A percentile compares a stretch with the other conserved stretches of the same genome.
phyloP scores from a whole-genome alignment of 1,140 invertebrate species.

The Branchinecta lynchi region DNA sequence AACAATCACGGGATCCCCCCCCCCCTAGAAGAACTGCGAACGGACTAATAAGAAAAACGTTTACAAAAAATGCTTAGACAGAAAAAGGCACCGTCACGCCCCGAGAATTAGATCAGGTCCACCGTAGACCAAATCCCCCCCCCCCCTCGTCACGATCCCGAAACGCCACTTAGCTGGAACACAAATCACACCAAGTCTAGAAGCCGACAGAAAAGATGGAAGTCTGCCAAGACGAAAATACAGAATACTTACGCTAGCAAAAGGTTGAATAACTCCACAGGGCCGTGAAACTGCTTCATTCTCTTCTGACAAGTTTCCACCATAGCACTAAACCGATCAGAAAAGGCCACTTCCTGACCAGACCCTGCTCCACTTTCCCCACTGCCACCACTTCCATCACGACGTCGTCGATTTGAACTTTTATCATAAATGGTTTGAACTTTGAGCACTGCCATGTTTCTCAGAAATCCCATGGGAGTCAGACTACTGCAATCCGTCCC shows the following conservation, averaged over 20 bases:
- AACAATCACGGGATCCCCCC: too few species aligned
- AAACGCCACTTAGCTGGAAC: too few species aligned
- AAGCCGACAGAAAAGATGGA: too few species aligned
- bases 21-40: too few species aligned
- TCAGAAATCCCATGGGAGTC: constrained; percentile 6
- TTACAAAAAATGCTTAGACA: too few species aligned
- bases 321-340: neutral
- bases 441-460: neutral
- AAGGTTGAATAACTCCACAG: neutral
- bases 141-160: too few species aligned
- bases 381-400: neutral
- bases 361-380: neutral
- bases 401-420: neutral
- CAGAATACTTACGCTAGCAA: neutral
- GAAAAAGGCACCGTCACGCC: too few species aligned
- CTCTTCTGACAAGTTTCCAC: neutral
- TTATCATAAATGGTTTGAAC: neutral
- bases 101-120: too few species aligned
- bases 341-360: neutral
- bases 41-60: too few species aligned
- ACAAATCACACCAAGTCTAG: too few species aligned
- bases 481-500: neutral
- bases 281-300: constrained; percentile 3
- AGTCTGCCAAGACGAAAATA: too few species aligned
- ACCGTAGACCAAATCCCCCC: too few species aligned